Base-by-base conservation (phyloP, 30 jellyfish, hydroid and myxozoan species). In the Clytia hemisphaerica region DNA sequence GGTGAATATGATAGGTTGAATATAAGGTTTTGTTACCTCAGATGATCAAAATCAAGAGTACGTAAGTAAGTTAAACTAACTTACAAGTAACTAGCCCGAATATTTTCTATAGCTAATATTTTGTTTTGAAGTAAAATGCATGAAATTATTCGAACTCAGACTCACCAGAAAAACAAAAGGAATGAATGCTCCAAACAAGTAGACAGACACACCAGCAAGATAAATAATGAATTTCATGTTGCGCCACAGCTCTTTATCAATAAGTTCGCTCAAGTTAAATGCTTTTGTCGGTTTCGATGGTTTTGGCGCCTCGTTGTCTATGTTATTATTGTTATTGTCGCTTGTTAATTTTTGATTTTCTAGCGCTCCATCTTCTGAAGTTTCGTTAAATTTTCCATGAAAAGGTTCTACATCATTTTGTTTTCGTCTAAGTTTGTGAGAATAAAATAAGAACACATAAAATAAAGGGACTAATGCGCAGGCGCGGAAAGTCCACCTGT, bases 401-500 rank as follows among this genome's bases (percentile, higher is more conserved):
- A n/a, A 26, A 30, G 30, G 18, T 2, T 46, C 60, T 27, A n/a
- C 24, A 46, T 46, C 24, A 30, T 46, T 46, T n/a, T 40, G 10
- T 42, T 42, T 21, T 42, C 18, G 18, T 12, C 18, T 42, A 12
- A 12, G 25, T n/a, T 57, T 57, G 16, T 21, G 25, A 2, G 30
- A 57, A 21, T n/a, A n/a, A 0, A 57, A 16, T n/a, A 44, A 57
- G 0, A 57, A 12, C 16, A 57, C 14, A 57, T 21, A 57, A 21
- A 57, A 21, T 6, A 57, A 33, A 21, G 27, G 70, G 42, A 57
- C 4, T 6, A 57, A 9, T 10, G 70, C 70, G 33, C 27, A 57
- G 7, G 70, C 70, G 25, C 70, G 70, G 30, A 57, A 57, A 22
- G 70, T 44, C 70, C 70, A 57, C 42, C 70, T 57, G 2, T 21